Evolutionary conservation across 2,888 invertebrate species (phyloP).

Genomic region (Cephalotes varians): DNA sequence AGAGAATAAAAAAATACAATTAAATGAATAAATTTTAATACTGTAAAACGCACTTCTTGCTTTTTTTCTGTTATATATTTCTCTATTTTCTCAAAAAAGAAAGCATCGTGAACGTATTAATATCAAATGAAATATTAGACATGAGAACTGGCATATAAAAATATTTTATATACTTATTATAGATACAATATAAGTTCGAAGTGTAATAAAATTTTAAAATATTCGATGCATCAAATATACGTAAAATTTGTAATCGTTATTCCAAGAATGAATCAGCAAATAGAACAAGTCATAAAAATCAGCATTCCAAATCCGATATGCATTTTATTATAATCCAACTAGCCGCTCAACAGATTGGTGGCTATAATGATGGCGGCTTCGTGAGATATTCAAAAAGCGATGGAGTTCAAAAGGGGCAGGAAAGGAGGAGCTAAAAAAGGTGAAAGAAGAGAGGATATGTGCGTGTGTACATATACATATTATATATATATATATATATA

Average conservation of each 20-base stretch:
- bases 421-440: constrained; percentile 80
- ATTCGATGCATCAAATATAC: not conserved
- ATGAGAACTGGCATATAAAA: not conserved
- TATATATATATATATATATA: too few relatives aligned
- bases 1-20: not conserved
- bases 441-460: constrained; percentile 70
- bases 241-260: constrained; percentile 14
- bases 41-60: not conserved
- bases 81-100: not conserved
- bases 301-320: constrained; percentile 64
- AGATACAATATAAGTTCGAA: not conserved
- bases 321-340: constrained; percentile 68
- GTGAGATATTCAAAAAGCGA: constrained; percentile 79
- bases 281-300: constrained; percentile 41
- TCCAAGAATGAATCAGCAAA: constrained; percentile 41
- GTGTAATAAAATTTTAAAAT: not conserved
- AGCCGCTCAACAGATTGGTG: constrained; percentile 68
- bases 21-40: not conserved
- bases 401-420: constrained; percentile 70
- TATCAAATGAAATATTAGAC: not conserved
- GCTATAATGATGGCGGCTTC: constrained; percentile 81
- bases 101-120: not conserved
- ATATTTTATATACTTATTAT: not conserved
- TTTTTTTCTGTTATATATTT: not conserved
- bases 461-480: constrained; percentile 60